A percentile compares a stretch with the other conserved stretches of the same genome.
Evolutionary conservation across 2,113 vertebrate genomes (phyloP).

Genomic region (Platichthys stellatus): DNA sequence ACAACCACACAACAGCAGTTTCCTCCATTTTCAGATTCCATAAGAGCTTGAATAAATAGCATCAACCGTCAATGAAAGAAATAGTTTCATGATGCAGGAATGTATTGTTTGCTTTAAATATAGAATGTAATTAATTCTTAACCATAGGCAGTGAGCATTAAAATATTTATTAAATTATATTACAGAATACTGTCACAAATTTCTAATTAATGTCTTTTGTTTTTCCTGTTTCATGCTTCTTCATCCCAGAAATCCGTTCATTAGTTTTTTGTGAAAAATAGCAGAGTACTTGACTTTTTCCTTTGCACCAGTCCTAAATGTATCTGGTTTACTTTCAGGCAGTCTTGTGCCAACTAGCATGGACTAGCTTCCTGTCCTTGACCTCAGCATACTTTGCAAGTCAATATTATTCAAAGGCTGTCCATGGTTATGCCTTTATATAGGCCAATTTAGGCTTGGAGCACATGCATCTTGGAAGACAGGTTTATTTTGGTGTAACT

Average conservation of each 20-base stretch:
- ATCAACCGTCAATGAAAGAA: conserved; percentile 28
- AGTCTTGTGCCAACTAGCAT: conserved; percentile 64
- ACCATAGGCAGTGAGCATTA: conserved; percentile 7
- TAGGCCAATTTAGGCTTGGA: conserved; percentile 83
- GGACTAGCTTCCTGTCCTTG: conserved; percentile 67
- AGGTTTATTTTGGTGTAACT: conserved; percentile 86
- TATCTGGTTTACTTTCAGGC: conserved; percentile 65
- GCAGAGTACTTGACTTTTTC: conserved; percentile 47
- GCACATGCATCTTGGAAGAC: conserved; percentile 86
- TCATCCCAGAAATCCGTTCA: conserved; percentile 14
- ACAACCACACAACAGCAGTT: background rate
- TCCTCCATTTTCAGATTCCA: background rate
- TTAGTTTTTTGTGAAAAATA: conserved; percentile 45
- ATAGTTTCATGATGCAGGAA: conserved; percentile 40
- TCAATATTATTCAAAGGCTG: conserved; percentile 83
- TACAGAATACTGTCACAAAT: background rate
- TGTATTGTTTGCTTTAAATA: conserved; percentile 11
- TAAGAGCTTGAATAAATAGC: conserved; percentile 50
- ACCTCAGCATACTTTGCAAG: conserved; percentile 80
- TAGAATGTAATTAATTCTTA: conserved; percentile 16
- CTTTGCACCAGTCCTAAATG: conserved; percentile 42
- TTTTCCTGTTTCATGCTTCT: conserved; percentile 6
- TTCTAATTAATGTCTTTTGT: background rate
- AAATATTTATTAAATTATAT: conserved; percentile 27
- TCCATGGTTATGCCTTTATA: conserved; percentile 84